Percentiles rank a stretch among this genome's conserved stretches.
These are phyloP conservation scores for Pseudachorutes palmiensis DNA, from an alignment of 1,140 invertebrate species.

Conservation along the genomic window DNA sequence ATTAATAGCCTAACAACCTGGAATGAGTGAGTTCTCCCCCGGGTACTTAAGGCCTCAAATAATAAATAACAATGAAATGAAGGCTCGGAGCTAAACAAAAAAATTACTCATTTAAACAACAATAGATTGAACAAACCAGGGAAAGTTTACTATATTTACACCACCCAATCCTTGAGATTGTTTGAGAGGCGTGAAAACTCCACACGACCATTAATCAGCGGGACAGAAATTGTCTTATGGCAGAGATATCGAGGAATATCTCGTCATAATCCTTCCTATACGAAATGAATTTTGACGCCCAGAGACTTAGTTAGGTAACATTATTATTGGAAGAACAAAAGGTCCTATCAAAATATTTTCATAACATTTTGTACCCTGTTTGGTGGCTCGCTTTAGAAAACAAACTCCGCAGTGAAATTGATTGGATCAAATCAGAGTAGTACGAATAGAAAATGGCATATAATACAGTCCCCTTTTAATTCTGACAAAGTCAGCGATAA, in stretches of 20 bases:
- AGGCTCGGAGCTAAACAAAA: not conserved
- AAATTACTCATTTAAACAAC: not conserved
- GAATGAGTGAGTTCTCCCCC: not conserved
- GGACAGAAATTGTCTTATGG: not conserved
- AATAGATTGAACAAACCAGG: not conserved
- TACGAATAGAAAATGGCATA: too few species aligned
- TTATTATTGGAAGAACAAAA: not conserved
- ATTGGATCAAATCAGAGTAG: too few species aligned
- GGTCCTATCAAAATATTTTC: conserved; percentile 11
- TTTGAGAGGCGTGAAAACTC: conserved; percentile 9
- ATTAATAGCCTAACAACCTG: not conserved
- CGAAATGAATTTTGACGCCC: too few species aligned
- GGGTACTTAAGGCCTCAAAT: not conserved
- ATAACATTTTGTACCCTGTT: too few species aligned
- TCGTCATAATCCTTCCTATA: too few species aligned
- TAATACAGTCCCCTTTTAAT: too few species aligned
- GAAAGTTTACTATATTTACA: not conserved
- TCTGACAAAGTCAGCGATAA: too few species aligned
- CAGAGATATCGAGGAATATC: too few species aligned
- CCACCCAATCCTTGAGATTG: not conserved
- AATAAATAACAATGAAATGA: not conserved
- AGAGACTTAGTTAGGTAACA: not conserved
- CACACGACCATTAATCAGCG: conserved; percentile 9
- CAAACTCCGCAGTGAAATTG: not conserved
- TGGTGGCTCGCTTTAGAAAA: not conserved